Evolutionary conservation across 1,140 invertebrate genomes (phyloP).

Genomic region (Camponotus floridanus): DNA sequence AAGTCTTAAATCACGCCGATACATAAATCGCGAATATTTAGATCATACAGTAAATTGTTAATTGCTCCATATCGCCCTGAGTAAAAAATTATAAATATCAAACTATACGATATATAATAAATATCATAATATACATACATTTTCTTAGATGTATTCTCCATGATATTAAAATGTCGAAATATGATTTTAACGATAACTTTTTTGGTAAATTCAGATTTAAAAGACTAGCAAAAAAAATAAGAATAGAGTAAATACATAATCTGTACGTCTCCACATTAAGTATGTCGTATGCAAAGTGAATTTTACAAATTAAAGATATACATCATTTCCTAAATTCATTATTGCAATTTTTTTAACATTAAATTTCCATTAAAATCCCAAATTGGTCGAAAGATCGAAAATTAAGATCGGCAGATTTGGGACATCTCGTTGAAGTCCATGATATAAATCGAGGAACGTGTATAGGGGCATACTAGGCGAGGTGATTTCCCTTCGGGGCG

Average conservation of each 20-base stretch:
- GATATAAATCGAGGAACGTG: conserved; percentile 41
- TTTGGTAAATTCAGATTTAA: background rate
- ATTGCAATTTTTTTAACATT: background rate
- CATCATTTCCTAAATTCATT: background rate
- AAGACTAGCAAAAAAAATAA: background rate
- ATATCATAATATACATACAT: background rate
- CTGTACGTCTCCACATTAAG: background rate
- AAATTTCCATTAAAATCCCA: conserved; percentile 25
- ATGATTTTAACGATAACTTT: background rate
- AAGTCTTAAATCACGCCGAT: background rate
- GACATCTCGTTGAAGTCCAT: conserved; percentile 44
- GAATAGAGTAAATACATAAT: background rate
- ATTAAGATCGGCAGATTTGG: conserved; percentile 44
- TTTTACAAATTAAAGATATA: background rate
- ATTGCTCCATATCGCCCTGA: background rate
- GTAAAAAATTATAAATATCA: background rate
- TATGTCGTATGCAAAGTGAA: background rate
- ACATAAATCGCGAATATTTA: conserved; percentile 9
- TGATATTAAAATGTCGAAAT: background rate
- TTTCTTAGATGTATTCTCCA: too few relatives aligned
- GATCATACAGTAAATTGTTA: background rate
- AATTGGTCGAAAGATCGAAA: conserved; percentile 4
- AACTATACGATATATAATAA: background rate
- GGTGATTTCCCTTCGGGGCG: conserved; percentile 56
- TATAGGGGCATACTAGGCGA: conserved; percentile 19